A percentile compares a stretch with the other conserved stretches of the same genome.
These are phyloP conservation scores for Chaunax sp. DNA, from an alignment of 2,797 vertebrate genomes.

Conservation along the genomic window DNA sequence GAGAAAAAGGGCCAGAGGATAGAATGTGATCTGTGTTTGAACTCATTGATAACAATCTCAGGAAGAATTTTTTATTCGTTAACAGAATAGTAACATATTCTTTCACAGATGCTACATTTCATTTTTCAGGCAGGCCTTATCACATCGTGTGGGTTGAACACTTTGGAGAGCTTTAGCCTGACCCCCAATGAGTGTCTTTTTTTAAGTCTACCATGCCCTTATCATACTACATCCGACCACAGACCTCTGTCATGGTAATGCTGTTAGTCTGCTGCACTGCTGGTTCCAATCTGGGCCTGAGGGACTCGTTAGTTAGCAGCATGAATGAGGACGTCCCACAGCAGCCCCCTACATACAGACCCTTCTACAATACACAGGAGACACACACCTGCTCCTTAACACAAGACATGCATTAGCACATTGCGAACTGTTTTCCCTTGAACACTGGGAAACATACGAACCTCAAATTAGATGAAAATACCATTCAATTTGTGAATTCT, in stretches of 20 bases:
- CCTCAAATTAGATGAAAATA: slow-evolving; percentile 17
- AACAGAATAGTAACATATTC: background rate
- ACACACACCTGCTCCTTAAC: slow-evolving; percentile 71
- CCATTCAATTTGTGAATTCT: background rate
- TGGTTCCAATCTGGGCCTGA: slow-evolving; percentile 70
- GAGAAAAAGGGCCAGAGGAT: slow-evolving; percentile 15
- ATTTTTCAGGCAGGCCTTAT: slow-evolving; percentile 39
- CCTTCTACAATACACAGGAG: slow-evolving; percentile 62
- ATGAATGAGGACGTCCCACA: slow-evolving; percentile 63
- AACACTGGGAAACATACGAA: slow-evolving; percentile 16
- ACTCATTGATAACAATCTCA: slow-evolving; percentile 3
- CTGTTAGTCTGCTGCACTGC: slow-evolving; percentile 70
- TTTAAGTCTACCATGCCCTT: slow-evolving; percentile 62
- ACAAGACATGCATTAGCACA: slow-evolving; percentile 44
- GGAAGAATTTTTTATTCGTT: slow-evolving; percentile 4
- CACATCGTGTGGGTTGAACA: too few relatives aligned
- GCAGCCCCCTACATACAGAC: slow-evolving; percentile 50
- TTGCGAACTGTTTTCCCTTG: slow-evolving; percentile 30
- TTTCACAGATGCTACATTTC: slow-evolving; percentile 2
- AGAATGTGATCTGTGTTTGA: slow-evolving; percentile 16
- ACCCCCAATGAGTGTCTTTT: slow-evolving; percentile 39
- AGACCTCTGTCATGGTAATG: slow-evolving; percentile 81
- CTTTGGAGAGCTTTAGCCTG: slow-evolving; percentile 44
- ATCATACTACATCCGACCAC: slow-evolving; percentile 65
- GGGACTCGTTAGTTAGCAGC: slow-evolving; percentile 78